phyloP scores from a whole-genome alignment of 2,113 vertebrate species.

The Lasiurus borealis region DNA sequence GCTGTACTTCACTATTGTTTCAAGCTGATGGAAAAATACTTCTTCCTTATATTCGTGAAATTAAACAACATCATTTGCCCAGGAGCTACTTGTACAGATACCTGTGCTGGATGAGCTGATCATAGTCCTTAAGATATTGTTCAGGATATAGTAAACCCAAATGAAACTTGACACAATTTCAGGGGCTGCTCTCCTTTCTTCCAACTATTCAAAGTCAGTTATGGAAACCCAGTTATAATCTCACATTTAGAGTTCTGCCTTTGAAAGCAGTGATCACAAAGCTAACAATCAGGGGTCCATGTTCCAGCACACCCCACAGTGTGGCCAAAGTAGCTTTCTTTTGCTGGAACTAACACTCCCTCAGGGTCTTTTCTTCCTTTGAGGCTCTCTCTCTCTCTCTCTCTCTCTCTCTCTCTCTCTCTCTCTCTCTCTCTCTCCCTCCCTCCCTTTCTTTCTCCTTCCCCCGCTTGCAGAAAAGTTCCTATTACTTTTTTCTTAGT shows the following conservation, averaged over 20 bases:
- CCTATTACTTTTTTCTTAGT: slow-evolving; percentile 6
- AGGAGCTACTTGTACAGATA: neutral
- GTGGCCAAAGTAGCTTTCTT: neutral
- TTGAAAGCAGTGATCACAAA: slow-evolving; percentile 34
- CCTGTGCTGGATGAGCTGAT: neutral
- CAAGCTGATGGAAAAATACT: neutral
- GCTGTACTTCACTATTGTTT: neutral
- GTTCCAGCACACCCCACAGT: neutral
- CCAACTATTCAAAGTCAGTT: neutral
- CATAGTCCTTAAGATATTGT: neutral
- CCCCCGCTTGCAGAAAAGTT: neutral
- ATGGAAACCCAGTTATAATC: neutral
- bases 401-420: neutral
- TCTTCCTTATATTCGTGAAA: neutral
- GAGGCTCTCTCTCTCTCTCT: neutral
- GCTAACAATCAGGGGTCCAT: neutral
- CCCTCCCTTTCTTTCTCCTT: neutral
- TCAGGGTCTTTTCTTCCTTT: neutral
- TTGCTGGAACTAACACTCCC: neutral
- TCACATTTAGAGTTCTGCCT: neutral
- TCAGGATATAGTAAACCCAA: neutral
- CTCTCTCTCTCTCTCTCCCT: neutral
- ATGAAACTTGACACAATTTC: neutral
- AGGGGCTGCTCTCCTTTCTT: neutral
- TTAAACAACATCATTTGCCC: neutral